phyloP scores from a whole-genome alignment of 2,797 vertebrate species.

The Tympanoctomys barrerae region DNA sequence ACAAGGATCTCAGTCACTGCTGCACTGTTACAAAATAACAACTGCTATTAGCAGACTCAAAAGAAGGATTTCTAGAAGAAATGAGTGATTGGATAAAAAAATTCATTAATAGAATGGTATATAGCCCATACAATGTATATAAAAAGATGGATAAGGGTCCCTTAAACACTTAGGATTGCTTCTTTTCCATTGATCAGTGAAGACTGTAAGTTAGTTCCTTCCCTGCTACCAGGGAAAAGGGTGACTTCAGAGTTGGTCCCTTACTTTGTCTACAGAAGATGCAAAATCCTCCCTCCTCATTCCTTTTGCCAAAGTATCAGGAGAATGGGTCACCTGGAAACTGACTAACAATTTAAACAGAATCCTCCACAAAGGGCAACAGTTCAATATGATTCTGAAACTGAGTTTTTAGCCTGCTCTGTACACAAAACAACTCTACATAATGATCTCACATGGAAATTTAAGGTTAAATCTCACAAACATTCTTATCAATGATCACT shows the following conservation, averaged over 20 bases:
- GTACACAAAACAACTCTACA: neutral
- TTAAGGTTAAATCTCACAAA: neutral
- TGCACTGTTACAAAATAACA: neutral
- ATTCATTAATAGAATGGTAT: conserved; percentile 17
- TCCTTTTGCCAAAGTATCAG: neutral
- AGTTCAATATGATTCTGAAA: neutral
- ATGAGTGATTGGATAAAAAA: neutral
- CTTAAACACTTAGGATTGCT: neutral
- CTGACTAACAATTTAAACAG: conserved; percentile 4
- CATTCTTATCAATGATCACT: neutral
- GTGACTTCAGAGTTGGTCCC: neutral
- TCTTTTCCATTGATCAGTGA: neutral
- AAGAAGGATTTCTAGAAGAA: conserved; percentile 29
- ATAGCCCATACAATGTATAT: neutral
- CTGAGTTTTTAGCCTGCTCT: neutral
- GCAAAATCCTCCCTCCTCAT: neutral
- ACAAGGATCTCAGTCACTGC: neutral
- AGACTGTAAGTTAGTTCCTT: neutral
- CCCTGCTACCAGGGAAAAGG: neutral
- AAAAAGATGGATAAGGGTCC: neutral
- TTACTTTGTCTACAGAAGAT: neutral
- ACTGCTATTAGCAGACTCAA: neutral
- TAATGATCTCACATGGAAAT: neutral
- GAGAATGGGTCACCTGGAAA: conserved; percentile 12
- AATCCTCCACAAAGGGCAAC: neutral